Percentiles rank a stretch among this genome's conserved stretches.
phyloP scores from a whole-genome alignment of 2,113 vertebrate species.

The Plotosus lineatus region DNA sequence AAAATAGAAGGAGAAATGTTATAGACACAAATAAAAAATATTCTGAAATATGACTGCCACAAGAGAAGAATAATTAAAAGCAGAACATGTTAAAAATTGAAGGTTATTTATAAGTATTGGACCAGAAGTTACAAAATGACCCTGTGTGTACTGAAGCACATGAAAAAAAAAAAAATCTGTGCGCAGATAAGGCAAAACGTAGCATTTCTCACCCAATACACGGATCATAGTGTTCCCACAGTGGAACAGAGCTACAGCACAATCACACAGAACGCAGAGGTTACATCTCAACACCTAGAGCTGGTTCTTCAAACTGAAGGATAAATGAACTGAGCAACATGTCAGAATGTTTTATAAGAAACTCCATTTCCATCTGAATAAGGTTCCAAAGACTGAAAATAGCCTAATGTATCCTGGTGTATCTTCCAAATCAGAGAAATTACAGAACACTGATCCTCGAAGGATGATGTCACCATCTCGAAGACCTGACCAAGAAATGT shows the following conservation, averaged over 20 bases:
- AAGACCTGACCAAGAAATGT: background rate
- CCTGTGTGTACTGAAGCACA: background rate
- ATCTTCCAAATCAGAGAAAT: background rate
- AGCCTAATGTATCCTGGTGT: background rate
- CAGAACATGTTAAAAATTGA: background rate
- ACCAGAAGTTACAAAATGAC: background rate
- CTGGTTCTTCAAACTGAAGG: background rate
- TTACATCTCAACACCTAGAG: background rate
- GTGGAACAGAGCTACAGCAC: background rate
- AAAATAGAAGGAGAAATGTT: background rate
- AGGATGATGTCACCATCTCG: background rate
- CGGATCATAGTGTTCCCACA: background rate
- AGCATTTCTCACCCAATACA: background rate
- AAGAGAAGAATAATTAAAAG: background rate
- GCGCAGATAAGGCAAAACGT: background rate
- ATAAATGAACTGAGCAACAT: slow-evolving; percentile 19
- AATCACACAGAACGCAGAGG: background rate
- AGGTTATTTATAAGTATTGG: background rate
- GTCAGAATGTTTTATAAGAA: slow-evolving; percentile 15
- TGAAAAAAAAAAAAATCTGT: no score
- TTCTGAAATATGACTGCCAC: background rate
- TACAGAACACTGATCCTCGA: background rate
- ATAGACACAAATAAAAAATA: background rate
- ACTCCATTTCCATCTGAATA: slow-evolving; percentile 3
- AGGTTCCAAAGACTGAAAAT: background rate